phyloP scores from a whole-genome alignment of 2,888 invertebrate species.

The Oscheius sp. region DNA sequence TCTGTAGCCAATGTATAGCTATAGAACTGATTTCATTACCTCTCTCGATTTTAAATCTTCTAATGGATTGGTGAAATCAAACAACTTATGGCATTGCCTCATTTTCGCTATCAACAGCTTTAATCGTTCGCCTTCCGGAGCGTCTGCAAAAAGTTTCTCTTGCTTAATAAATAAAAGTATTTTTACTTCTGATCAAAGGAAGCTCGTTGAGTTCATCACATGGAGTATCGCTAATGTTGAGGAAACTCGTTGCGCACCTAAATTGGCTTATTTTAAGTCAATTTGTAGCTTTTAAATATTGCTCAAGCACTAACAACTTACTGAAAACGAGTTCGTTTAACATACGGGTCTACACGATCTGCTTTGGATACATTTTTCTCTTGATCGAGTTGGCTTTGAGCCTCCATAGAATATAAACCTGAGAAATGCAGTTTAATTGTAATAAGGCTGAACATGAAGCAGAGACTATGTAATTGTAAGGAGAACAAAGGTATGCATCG shows the following conservation, averaged over 20 bases:
- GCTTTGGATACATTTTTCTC: not conserved
- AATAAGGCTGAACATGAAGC: not conserved
- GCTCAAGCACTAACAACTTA: not conserved
- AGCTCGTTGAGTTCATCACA: not conserved
- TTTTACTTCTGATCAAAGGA: slow-evolving; percentile 8
- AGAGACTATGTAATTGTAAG: too few relatives aligned
- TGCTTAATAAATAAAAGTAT: not conserved
- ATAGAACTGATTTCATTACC: not conserved
- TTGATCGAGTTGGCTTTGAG: too few relatives aligned
- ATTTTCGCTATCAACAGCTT: slow-evolving; percentile 5
- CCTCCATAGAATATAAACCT: too few relatives aligned
- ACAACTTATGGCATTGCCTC: slow-evolving; percentile 16
- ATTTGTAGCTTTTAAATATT: too few relatives aligned
- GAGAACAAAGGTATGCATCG: too few relatives aligned
- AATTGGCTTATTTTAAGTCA: too few relatives aligned
- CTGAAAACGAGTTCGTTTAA: slow-evolving; percentile 18
- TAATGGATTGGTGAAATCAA: slow-evolving; percentile 15
- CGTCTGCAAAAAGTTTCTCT: slow-evolving; percentile 10
- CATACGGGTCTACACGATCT: slow-evolving; percentile 5
- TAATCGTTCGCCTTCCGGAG: not conserved
- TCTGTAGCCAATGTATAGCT: not conserved
- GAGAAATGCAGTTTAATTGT: not conserved
- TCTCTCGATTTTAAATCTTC: slow-evolving; percentile 4
- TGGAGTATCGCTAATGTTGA: not conserved
- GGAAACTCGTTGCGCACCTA: not conserved